These are phyloP conservation scores for Himalopsyche phryganea DNA, from an alignment of 1,140 invertebrate species.

Conservation along the genomic window DNA sequence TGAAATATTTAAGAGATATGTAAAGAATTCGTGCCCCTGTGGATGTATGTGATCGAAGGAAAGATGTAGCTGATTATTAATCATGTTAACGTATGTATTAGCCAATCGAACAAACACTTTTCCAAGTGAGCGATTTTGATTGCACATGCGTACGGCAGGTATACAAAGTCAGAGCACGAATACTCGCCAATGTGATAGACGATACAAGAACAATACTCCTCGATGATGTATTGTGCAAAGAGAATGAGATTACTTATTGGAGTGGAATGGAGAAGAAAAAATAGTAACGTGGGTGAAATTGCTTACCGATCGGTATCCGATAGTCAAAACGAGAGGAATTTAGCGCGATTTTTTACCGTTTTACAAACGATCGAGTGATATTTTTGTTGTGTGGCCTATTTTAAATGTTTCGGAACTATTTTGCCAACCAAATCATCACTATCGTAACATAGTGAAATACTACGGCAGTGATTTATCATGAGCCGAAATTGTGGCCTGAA, in stretches of 20 bases:
- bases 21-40: too few species aligned
- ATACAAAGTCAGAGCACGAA: background rate
- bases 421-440: too few species aligned
- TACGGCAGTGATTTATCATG: too few species aligned
- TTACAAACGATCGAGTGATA: background rate
- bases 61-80: too few species aligned
- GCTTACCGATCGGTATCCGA: background rate
- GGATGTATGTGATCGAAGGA: too few species aligned
- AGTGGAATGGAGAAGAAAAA: conserved; percentile 16
- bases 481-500: too few species aligned
- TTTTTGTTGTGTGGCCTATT: background rate
- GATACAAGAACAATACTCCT: conserved; percentile 11
- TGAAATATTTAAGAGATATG: too few species aligned
- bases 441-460: too few species aligned
- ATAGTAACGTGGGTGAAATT: too few species aligned
- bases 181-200: conserved; percentile 1
- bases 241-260: conserved; percentile 18
- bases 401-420: too few species aligned
- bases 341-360: background rate
- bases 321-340: background rate
- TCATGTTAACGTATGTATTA: too few species aligned
- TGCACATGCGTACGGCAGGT: conserved; percentile 7
- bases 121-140: conserved; percentile 24
- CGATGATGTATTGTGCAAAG: conserved; percentile 20
- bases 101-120: conserved; percentile 11